These are phyloP conservation scores for Trichogramma pretiosum DNA, from an alignment of 1,140 invertebrate genomes.

Conservation along the genomic window DNA sequence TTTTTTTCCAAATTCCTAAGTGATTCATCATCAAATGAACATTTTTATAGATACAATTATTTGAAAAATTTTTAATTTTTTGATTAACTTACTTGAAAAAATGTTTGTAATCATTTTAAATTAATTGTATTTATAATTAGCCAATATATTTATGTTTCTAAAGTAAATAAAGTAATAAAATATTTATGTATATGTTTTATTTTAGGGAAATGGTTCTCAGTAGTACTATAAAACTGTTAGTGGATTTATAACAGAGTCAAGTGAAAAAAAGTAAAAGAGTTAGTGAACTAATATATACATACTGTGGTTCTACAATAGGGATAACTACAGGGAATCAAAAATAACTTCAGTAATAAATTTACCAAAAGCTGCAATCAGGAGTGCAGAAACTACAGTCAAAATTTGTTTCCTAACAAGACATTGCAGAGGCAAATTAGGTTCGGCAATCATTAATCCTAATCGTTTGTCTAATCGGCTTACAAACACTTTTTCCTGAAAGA, in stretches of 20 bases:
- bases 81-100: background rate
- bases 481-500: constrained; percentile 47
- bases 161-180: background rate
- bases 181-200: no score
- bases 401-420: constrained; percentile 57
- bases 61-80: constrained; percentile 1
- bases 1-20: background rate
- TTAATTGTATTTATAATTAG: background rate
- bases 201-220: no score
- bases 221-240: no score
- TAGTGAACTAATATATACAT: no score
- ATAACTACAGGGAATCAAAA: constrained; percentile 5
- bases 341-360: constrained; percentile 28
- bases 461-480: constrained; percentile 42
- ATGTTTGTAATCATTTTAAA: background rate
- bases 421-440: constrained; percentile 58
- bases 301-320: no score
- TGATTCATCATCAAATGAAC: background rate
- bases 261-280: no score
- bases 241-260: no score
- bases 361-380: constrained; percentile 46
- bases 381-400: constrained; percentile 50
- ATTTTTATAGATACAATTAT: constrained; percentile 9
- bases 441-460: constrained; percentile 47
- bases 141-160: background rate